Conservation (phyloP, 2,113 vertebrate species). For the Thalassarche chlororhynchos region DNA sequence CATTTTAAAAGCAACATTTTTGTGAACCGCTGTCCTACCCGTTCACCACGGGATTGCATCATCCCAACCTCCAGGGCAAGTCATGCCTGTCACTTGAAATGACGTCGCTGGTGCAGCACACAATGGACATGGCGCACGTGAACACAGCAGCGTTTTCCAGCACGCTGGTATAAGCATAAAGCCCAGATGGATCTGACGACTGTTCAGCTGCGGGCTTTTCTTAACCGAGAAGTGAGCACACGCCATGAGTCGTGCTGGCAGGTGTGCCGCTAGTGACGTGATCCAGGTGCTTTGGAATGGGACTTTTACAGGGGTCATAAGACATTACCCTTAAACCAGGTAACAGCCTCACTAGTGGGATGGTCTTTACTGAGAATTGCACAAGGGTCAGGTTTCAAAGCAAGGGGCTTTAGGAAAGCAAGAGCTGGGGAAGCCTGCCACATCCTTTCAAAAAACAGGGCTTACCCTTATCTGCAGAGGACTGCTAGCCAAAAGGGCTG, state of each 20-base stretch:
- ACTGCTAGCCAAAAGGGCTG: not conserved
- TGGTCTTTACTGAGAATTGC: not conserved
- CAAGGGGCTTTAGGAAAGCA: not conserved
- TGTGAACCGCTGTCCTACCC: not conserved
- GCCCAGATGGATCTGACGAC: not conserved
- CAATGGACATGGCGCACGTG: rapidly evolving
- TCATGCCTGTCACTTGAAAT: not conserved
- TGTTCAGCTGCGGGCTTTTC: not conserved
- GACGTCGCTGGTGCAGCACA: not conserved
- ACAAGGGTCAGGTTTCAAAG: not conserved
- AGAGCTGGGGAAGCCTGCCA: not conserved
- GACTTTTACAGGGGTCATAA: not conserved
- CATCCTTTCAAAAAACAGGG: not conserved
- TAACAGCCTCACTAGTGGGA: not conserved
- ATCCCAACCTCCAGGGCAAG: not conserved
- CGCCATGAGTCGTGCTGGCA: not conserved
- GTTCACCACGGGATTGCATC: not conserved
- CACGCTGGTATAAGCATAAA: not conserved
- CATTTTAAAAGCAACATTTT: not conserved
- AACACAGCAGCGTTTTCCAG: not conserved
- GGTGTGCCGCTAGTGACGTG: not conserved
- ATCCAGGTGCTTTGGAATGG: constrained; percentile 8
- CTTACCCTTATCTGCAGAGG: not conserved
- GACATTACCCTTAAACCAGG: not conserved
- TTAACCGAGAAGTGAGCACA: not conserved